Conservation (phyloP, 2,113 vertebrate genomes). For the Rhynchomys soricoides region DNA sequence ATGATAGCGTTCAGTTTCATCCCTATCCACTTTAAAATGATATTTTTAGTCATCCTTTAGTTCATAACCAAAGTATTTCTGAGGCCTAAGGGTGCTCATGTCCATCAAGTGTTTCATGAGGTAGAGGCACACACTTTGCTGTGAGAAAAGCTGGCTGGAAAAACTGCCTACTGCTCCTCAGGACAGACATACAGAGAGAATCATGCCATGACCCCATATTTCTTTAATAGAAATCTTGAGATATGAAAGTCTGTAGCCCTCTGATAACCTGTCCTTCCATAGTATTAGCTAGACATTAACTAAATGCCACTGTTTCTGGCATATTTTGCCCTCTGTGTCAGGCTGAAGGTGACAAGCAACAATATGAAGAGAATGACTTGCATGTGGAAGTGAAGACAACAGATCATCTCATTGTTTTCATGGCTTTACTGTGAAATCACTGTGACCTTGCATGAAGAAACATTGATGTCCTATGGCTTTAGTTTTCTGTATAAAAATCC, state of each 20-base stretch:
- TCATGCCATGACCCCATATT: background rate
- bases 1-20: too few species aligned
- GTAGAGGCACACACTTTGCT: background rate
- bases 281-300: background rate
- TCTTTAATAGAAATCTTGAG: background rate
- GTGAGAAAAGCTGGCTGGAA: background rate
- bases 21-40: too few species aligned
- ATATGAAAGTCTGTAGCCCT: background rate
- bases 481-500: background rate
- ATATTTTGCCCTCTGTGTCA: background rate
- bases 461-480: background rate
- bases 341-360: background rate
- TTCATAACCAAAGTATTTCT: too few species aligned
- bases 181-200: background rate
- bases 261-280: background rate
- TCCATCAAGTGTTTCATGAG: background rate
- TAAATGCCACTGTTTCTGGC: accelerated
- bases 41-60: too few species aligned
- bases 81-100: too few species aligned
- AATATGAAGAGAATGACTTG: background rate
- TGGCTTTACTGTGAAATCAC: background rate
- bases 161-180: background rate
- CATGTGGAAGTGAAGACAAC: background rate
- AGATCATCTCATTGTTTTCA: background rate
- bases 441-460: background rate